phyloP scores from a whole-genome alignment of 2,888 invertebrate genomes.

The Diaprepes abbreviatus region DNA sequence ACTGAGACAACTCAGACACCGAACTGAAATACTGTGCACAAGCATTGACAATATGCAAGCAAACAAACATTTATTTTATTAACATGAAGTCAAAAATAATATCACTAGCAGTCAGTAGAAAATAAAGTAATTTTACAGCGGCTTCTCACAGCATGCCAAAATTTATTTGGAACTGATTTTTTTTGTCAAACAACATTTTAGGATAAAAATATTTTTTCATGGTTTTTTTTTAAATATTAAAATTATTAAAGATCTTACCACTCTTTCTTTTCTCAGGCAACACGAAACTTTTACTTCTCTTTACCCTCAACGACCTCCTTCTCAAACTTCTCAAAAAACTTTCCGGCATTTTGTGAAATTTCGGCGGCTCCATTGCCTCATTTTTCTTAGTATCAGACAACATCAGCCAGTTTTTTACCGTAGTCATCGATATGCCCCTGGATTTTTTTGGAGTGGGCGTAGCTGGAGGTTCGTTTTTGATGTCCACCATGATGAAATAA shows the following conservation, averaged over 20 bases:
- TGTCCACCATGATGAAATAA: conserved; percentile 62
- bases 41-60: too few relatives aligned
- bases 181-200: too few relatives aligned
- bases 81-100: too few relatives aligned
- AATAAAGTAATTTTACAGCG: too few relatives aligned
- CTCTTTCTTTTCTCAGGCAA: conserved; percentile 84
- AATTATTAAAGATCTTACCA: conserved; percentile 73
- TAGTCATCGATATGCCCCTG: conserved; percentile 72
- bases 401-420: conserved; percentile 82
- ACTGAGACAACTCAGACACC: too few relatives aligned
- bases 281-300: conserved; percentile 81
- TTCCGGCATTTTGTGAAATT: conserved; percentile 77
- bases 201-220: too few relatives aligned
- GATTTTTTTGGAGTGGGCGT: conserved; percentile 64
- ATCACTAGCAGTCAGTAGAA: too few relatives aligned
- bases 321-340: conserved; percentile 81
- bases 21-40: too few relatives aligned
- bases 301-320: conserved; percentile 79
- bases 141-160: too few relatives aligned
- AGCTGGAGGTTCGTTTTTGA: conserved; percentile 62
- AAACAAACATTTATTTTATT: too few relatives aligned
- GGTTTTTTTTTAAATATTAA: too few relatives aligned
- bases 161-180: too few relatives aligned
- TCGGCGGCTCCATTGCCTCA: conserved; percentile 68
- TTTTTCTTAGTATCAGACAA: conserved; percentile 67